A percentile compares a stretch with the other conserved stretches of the same genome.
Evolutionary conservation across 2,797 vertebrate genomes (phyloP).

Genomic region (Parauchenoglanis ngamensis): DNA sequence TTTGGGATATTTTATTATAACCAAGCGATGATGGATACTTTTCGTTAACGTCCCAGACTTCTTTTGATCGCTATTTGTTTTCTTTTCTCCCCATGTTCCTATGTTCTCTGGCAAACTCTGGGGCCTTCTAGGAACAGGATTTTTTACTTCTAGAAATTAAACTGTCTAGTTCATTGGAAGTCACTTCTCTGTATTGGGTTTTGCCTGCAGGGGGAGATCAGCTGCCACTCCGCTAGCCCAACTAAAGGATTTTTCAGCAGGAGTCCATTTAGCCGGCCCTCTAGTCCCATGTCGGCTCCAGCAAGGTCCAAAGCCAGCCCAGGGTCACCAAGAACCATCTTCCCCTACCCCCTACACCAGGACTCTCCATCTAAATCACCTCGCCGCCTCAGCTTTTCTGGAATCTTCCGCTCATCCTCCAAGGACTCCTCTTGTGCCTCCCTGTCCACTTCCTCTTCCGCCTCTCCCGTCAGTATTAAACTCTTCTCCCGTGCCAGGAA

Average conservation of each 20-base stretch:
- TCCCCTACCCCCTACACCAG: conserved; percentile 80
- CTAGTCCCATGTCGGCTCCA: conserved; percentile 83
- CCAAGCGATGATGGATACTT: not conserved
- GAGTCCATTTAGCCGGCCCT: conserved; percentile 79
- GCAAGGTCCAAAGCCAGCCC: conserved; percentile 81
- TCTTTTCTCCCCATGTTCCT: too few relatives aligned
- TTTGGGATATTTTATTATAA: not conserved
- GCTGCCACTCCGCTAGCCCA: conserved; percentile 76
- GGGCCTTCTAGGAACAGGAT: too few relatives aligned
- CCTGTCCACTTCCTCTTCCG: conserved; percentile 72
- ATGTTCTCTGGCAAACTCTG: not conserved
- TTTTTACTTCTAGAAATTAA: not conserved
- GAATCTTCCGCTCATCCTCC: conserved; percentile 89
- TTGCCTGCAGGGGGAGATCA: conserved; percentile 75
- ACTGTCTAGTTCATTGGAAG: not conserved
- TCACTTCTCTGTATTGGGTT: conserved; percentile 33
- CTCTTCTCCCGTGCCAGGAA: conserved; percentile 88
- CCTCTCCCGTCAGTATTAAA: conserved; percentile 84
- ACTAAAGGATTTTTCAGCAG: conserved; percentile 83
- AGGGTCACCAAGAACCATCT: conserved; percentile 80
- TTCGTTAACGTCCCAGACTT: not conserved
- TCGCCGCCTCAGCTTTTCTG: conserved; percentile 90
- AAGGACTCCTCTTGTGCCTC: conserved; percentile 80
- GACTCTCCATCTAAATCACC: conserved; percentile 84
- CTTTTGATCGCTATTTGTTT: not conserved